These are phyloP conservation scores for Hydra vulgaris DNA, from an alignment of 30 jellyfish, hydroid and myxozoan genomes.

Conservation along the genomic window DNA sequence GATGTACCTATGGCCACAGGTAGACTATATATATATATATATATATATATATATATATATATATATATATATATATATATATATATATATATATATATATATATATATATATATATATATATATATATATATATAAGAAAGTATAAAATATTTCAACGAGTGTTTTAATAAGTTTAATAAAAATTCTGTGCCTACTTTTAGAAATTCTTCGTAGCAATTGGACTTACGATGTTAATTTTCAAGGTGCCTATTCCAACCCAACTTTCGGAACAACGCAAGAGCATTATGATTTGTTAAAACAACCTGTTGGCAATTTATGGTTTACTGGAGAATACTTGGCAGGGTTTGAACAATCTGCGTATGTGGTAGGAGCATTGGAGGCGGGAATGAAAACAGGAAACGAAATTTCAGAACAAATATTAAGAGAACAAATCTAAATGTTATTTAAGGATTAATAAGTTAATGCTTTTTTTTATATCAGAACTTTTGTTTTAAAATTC, in stretches of 20 bases:
- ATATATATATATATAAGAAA: too few relatives aligned
- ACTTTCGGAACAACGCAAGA: conserved; percentile 26
- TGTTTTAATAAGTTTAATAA: too few relatives aligned
- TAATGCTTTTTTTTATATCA: too few relatives aligned
- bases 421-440: too few relatives aligned
- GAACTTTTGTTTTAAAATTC: too few relatives aligned
- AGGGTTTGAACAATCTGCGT: background rate
- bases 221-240: conserved; percentile 36
- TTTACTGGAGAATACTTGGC: conserved; percentile 46
- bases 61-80: too few relatives aligned
- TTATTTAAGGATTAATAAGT: too few relatives aligned
- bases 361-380: background rate
- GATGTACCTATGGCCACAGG: conserved; percentile 54
- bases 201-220: conserved; percentile 38
- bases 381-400: background rate
- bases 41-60: too few relatives aligned
- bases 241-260: conserved; percentile 58
- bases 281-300: conserved; percentile 10
- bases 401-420: background rate
- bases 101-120: too few relatives aligned
- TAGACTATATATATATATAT: conserved; percentile 1
- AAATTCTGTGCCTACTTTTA: background rate
- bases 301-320: conserved; percentile 58
- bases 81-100: too few relatives aligned
- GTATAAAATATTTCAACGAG: too few relatives aligned